Base-by-base conservation (phyloP, 2,888 invertebrate genomes). In the Sussaba pulchella region DNA sequence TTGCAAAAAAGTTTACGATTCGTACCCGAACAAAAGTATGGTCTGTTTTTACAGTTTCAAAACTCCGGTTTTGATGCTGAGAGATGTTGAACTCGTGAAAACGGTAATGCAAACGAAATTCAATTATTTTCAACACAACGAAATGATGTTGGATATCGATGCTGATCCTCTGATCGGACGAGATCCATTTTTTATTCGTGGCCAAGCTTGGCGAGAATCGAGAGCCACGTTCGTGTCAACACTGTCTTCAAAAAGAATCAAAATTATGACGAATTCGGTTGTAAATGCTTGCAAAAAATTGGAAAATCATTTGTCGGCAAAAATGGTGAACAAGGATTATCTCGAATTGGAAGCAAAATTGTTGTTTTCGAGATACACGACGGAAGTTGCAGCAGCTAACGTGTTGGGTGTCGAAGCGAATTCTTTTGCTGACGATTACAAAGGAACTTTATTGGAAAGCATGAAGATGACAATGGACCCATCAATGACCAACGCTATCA, bases 301-400 rank as follows among this genome's bases (percentile, higher is more conserved):
- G 10, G 26, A 54, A 0, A 24, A 73, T 14, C 57, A 78, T 36
- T 8, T 82, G 47, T 19, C 26, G 0, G 17, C 19, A 2, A 61
- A 57, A 36, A 10, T 54, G 5, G 9, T 1, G 3, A 31, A 47
- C 2, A 39, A 57, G 0, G n/a, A 47, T 6, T 26, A 52, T 5
- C 2, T 88, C 45, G 93, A 92, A 26, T 21, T 85, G 0, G 79
- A 85, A 17, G 54, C 63, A 1, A 81, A 83, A 19, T 21, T 59
- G 10, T 50, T 79, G 1, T 82, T 80, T 31, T 67, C 71, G 10
- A 70, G 57, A 17, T 75, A 69, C 47, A 82, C 82, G 0, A 45
- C 74, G 12, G 75, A 81, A n/a, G 67, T 77, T 6, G 47, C 70
- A 0, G 72, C 77, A 8, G 66, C 57, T 24, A 41, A 41, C 0